Percentiles rank a stretch among this genome's conserved stretches.
Conservation (phyloP, 2,888 invertebrate species). For the Ctenicera cuprea region DNA sequence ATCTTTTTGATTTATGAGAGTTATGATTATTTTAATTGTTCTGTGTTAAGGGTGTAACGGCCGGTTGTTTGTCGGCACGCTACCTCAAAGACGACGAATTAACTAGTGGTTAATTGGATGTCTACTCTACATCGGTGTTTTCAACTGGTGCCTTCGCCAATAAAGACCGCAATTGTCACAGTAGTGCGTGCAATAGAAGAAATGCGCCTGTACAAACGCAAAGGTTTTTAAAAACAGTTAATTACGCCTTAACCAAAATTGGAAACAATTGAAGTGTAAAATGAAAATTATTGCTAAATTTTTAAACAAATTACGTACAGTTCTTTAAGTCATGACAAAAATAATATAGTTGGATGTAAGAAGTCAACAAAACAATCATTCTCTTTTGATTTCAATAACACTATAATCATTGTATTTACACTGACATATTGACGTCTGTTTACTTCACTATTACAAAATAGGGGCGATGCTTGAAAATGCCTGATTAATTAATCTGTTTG, state of each 20-base stretch:
- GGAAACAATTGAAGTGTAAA: too few relatives aligned
- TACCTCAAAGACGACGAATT: conserved; percentile 15
- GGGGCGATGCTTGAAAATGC: conserved; percentile 6
- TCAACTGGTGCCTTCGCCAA: not conserved
- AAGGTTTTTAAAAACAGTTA: too few relatives aligned
- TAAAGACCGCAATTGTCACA: not conserved
- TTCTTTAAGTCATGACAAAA: too few relatives aligned
- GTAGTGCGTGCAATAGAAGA: too few relatives aligned
- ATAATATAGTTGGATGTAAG: not conserved
- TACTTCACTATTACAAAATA: conserved; percentile 14
- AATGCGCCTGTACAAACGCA: too few relatives aligned
- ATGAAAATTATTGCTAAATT: not conserved
- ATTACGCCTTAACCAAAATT: too few relatives aligned
- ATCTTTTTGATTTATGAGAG: conserved; percentile 40
- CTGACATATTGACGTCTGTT: conserved; percentile 12
- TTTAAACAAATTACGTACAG: not conserved
- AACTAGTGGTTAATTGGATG: conserved; percentile 28
- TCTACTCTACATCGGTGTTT: conserved; percentile 7
- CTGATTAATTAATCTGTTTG: conserved; percentile 6
- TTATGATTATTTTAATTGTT: conserved; percentile 41
- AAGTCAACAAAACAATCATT: not conserved
- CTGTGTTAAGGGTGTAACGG: conserved; percentile 30
- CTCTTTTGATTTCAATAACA: conserved; percentile 8
- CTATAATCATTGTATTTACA: conserved; percentile 16
- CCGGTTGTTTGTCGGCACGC: conserved; percentile 23